phyloP scores from a whole-genome alignment of 2,113 vertebrate species.

The Upupa epops region DNA sequence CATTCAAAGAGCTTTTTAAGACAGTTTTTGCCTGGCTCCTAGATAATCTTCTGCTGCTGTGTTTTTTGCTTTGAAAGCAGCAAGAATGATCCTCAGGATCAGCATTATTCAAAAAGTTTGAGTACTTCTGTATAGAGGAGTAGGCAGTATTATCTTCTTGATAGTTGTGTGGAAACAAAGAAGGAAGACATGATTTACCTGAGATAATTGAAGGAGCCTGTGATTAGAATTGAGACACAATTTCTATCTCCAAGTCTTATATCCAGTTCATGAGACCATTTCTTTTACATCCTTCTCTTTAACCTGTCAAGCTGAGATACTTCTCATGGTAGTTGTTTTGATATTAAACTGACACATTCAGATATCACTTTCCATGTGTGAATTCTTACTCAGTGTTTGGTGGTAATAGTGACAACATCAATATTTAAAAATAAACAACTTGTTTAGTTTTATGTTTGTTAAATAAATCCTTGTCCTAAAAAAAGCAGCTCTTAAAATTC shows the following conservation, averaged over 20 bases:
- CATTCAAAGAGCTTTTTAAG: not conserved
- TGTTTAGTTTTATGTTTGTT: conserved; percentile 53
- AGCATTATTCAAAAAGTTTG: not conserved
- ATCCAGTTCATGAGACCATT: conserved; percentile 20
- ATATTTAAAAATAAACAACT: conserved; percentile 79
- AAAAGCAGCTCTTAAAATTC: conserved; percentile 32
- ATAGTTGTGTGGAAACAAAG: not conserved
- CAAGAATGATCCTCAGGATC: not conserved
- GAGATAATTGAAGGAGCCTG: not conserved
- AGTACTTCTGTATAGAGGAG: not conserved
- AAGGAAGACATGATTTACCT: not conserved
- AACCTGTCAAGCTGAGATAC: conserved; percentile 70
- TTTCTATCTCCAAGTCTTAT: conserved; percentile 15
- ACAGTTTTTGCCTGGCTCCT: not conserved
- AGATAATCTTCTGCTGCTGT: not conserved
- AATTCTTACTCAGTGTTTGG: conserved; percentile 78
- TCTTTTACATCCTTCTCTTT: conserved; percentile 47
- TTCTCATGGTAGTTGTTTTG: conserved; percentile 75
- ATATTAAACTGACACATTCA: conserved; percentile 74
- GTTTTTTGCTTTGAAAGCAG: not conserved
- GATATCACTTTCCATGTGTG: conserved; percentile 74
- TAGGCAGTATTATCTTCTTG: not conserved
- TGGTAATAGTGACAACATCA: conserved; percentile 74
- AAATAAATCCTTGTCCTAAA: conserved; percentile 40
- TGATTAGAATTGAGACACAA: conserved; percentile 19